Base-by-base conservation (phyloP, 2,113 vertebrate species). In the Merops nubicus region DNA sequence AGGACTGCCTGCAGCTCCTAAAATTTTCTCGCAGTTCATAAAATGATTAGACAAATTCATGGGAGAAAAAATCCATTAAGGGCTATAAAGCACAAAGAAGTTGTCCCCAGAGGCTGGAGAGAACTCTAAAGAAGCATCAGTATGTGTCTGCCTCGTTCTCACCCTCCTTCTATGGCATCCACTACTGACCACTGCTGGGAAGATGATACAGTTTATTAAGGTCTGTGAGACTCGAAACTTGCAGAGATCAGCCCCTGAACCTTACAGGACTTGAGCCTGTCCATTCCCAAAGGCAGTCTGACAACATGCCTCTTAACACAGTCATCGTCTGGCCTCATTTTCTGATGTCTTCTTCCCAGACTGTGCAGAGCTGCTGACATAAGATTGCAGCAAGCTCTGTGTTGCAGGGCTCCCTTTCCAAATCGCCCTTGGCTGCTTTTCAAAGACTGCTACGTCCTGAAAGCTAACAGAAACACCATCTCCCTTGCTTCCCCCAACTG, bases 1-100 rank as follows among this genome's bases (percentile, higher is more conserved):
- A 75, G 65, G 43, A 85, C 15, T 67, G 64, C 81, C 77, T 38
- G 29, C 56, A 95, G 93, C 69, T 11, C 0, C 65, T 81, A 78
- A 90, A 74, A 59, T 85, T 87, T 91, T 81, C 73, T 62, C 2
- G 0, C 64, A 94, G 77, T 94, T 87, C 73, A 93, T 85, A 93
- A 91, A 94, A 82, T 72, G 18, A 85, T 94, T 63, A 83, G 65
- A 92, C 33, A 94, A 95, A 94, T 82, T 89, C 47, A 87, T 69
- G n/a, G 2, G n/a, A 84, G 40, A 91, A 92, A 92, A 92, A 95
- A 94, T 83, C 73, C 77, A 81, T 95, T 91, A 89, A 63, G 34
- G 36, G 50, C 64, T 89, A 59, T 78, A 87, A 85, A 91, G 73
- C 73, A 93, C 42, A 63, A 48, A 91, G 42, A 89, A 15, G 15